phyloP scores from a whole-genome alignment of 2,797 vertebrate species.

The Alectoris magna region DNA sequence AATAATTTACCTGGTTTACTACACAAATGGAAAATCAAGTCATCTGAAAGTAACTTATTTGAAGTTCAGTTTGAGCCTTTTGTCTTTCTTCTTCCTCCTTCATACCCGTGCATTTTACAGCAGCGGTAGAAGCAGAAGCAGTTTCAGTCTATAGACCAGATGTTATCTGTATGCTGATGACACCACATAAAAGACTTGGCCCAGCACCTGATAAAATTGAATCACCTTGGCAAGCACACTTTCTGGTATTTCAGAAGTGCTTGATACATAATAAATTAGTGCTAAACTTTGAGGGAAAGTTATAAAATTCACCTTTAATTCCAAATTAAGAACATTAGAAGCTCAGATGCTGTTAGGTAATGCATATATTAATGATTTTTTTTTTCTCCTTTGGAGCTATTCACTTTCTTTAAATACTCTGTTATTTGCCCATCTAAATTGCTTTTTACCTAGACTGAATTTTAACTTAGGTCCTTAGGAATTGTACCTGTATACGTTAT shows the following conservation, averaged over 20 bases:
- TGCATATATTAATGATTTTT: not conserved
- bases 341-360: slow-evolving; percentile 12
- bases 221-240: slow-evolving; percentile 11
- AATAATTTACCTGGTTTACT: not conserved
- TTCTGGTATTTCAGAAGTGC: slow-evolving; percentile 39
- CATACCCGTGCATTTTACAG: not conserved
- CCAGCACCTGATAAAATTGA: slow-evolving; percentile 23
- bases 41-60: not conserved
- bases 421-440: slow-evolving; percentile 33
- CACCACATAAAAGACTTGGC: not conserved
- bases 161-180: slow-evolving; percentile 13
- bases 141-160: not conserved
- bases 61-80: not conserved
- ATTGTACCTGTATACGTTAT: slow-evolving; percentile 2
- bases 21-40: not conserved
- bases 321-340: slow-evolving; percentile 27
- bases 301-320: slow-evolving; percentile 53
- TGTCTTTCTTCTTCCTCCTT: not conserved
- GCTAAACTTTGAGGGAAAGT: slow-evolving; percentile 26
- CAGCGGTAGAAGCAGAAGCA: not conserved
- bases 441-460: slow-evolving; percentile 8
- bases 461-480: not conserved
- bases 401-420: not conserved
- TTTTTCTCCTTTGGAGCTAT: not conserved
- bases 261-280: slow-evolving; percentile 38